phyloP scores from a whole-genome alignment of 2,888 invertebrate species.

The Mylabris sibirica region DNA sequence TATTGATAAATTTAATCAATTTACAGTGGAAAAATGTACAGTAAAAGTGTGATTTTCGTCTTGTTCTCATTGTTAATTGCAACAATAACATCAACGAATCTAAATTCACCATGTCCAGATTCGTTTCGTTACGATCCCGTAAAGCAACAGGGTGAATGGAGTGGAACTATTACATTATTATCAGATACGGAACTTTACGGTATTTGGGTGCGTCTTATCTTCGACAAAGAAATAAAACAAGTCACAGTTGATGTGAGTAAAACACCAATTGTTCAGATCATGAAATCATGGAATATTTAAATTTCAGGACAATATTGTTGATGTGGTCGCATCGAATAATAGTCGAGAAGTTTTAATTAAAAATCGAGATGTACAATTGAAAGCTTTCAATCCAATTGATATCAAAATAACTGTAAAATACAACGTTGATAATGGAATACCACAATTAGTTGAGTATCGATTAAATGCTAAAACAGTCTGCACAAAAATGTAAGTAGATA shows the following conservation, averaged over 20 bases:
- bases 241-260: slow-evolving; percentile 44
- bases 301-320: slow-evolving; percentile 41
- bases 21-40: not conserved
- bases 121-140: slow-evolving; percentile 45
- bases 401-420: slow-evolving; percentile 48
- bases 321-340: slow-evolving; percentile 32
- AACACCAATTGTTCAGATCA: not conserved
- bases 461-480: slow-evolving; percentile 52
- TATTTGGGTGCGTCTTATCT: slow-evolving; percentile 49
- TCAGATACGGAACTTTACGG: slow-evolving; percentile 47
- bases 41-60: not conserved
- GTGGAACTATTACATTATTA: slow-evolving; percentile 42
- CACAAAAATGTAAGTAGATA: slow-evolving; percentile 43
- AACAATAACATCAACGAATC: not conserved
- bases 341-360: slow-evolving; percentile 45
- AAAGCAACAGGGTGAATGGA: slow-evolving; percentile 42
- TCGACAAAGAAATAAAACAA: slow-evolving; percentile 40
- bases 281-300: slow-evolving; percentile 13
- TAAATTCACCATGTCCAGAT: slow-evolving; percentile 48
- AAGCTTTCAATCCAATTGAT: slow-evolving; percentile 38
- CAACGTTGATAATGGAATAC: slow-evolving; percentile 49
- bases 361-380: slow-evolving; percentile 43
- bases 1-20: too few species aligned
- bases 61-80: not conserved
- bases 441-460: slow-evolving; percentile 50